Conservation (phyloP, 2,797 vertebrate species). For the Clarias laeviceps region DNA sequence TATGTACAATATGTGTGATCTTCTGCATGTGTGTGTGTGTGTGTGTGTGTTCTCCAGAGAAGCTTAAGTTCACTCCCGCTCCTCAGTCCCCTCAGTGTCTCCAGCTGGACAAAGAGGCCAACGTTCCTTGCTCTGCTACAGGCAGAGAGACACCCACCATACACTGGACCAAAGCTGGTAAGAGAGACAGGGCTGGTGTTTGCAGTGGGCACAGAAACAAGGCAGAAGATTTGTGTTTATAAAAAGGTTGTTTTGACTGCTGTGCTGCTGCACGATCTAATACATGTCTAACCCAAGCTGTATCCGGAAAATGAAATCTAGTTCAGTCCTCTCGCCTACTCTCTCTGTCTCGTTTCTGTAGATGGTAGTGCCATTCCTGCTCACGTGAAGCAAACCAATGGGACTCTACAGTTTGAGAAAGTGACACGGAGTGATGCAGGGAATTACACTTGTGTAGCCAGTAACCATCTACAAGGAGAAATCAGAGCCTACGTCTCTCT, state of each 20-base stretch:
- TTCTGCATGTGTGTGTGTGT: not conserved
- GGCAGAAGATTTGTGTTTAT: not conserved
- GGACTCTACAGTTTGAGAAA: constrained; percentile 85
- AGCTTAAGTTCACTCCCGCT: constrained; percentile 93
- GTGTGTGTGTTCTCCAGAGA: constrained; percentile 77
- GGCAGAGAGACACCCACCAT: constrained; percentile 86
- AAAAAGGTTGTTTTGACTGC: not conserved
- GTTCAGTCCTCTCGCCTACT: not conserved
- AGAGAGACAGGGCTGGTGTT: not conserved
- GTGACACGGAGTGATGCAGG: constrained; percentile 87
- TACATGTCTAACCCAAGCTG: not conserved
- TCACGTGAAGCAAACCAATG: constrained; percentile 80
- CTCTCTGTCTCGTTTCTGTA: constrained; percentile 61
- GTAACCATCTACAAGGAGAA: constrained; percentile 91
- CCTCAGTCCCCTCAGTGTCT: constrained; percentile 91
- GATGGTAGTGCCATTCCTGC: constrained; percentile 86
- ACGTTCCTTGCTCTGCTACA: constrained; percentile 88
- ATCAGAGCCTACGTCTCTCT: constrained; percentile 88
- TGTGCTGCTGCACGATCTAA: not conserved
- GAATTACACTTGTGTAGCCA: constrained; percentile 93
- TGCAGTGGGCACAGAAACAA: not conserved
- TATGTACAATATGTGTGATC: not conserved
- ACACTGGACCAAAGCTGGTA: constrained; percentile 92
- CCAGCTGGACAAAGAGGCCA: constrained; percentile 89
- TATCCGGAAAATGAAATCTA: not conserved